Base-by-base conservation (phyloP, 1,140 invertebrate genomes). In the Ctenoplectra terminalis region DNA sequence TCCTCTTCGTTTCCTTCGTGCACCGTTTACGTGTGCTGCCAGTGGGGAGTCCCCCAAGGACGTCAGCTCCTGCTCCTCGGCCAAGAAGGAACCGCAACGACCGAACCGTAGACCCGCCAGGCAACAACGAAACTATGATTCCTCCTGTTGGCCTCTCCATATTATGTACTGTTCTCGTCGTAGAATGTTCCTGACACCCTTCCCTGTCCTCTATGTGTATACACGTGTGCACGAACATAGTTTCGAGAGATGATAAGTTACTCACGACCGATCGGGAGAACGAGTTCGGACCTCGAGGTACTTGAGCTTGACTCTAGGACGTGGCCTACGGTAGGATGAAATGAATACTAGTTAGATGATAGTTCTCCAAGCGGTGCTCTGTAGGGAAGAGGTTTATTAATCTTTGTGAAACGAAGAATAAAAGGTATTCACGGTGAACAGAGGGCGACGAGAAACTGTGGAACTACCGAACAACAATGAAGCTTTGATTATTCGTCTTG, bases 41-140 rank as follows among this genome's bases (percentile, higher is more conserved):
- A 89, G 86, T 86, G 61, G 89, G 89, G 74, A 61, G 87, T 89
- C 89, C 87, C 88, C 86, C 74, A 83, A 56, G 81, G 81, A 78
- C 74, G 52, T 54, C 67, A 13, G 75, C 75, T 79, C 29, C 46
- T 48, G 52, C 56, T 61, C 48, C 60, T 40, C 37, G 67, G 76
- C 31, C 63, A 52, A 81, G 46, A 31, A 52, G 64, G 64, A 70
- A 77, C 80, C 79, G 79, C 79, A 80, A 72, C 56, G 37, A 60
- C 20, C 56, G 46, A 54, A 29, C 46, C n/a, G 46, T 50, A 29
- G n/a, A 74, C 71, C 17, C 71, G 40, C 37, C 50, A 26, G 3
- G 15, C 60, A 56, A 61, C 46, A 52, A 48, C 50, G 23, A 26
- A 64, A 63, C 61, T 72, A 20, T 37, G 69, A 40, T 40, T 58